A percentile compares a stretch with the other conserved stretches of the same genome.
Conservation (phyloP, 2,888 invertebrate species). For the Drosophila diplacantha region DNA sequence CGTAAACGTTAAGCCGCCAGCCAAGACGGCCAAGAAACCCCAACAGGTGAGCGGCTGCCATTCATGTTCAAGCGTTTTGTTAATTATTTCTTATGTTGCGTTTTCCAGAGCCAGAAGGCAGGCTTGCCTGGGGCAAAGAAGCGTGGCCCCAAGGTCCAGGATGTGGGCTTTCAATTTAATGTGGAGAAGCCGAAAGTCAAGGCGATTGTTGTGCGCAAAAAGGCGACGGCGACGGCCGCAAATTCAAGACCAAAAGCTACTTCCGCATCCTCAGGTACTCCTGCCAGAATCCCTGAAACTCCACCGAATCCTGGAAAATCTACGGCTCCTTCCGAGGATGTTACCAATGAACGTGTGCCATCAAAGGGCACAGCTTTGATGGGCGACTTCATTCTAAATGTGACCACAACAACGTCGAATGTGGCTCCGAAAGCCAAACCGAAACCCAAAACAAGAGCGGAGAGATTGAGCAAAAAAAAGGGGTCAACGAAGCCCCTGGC, state of each 20-base stretch:
- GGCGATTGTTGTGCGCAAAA: conserved; percentile 72
- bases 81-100: not conserved
- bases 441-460: conserved; percentile 48
- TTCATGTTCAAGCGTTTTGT: not conserved
- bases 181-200: conserved; percentile 67
- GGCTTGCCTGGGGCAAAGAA: conserved; percentile 27
- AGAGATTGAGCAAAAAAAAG: conserved; percentile 50
- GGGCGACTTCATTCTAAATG: conserved; percentile 60
- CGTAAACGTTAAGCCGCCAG: conserved; percentile 40
- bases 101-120: not conserved
- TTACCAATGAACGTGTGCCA: not conserved
- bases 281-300: not conserved
- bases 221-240: not conserved
- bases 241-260: not conserved
- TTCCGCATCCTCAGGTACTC: not conserved
- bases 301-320: not conserved
- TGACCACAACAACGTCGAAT: conserved; percentile 27
- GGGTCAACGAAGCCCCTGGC: conserved; percentile 37
- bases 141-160: conserved; percentile 25
- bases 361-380: not conserved
- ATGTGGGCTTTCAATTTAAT: conserved; percentile 56
- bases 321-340: not conserved
- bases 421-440: conserved; percentile 37
- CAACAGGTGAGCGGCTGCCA: conserved; percentile 44
- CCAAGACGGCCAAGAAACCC: conserved; percentile 29